These are phyloP conservation scores for Strix occidentalis DNA, from an alignment of 2,797 vertebrate genomes.

Conservation along the genomic window DNA sequence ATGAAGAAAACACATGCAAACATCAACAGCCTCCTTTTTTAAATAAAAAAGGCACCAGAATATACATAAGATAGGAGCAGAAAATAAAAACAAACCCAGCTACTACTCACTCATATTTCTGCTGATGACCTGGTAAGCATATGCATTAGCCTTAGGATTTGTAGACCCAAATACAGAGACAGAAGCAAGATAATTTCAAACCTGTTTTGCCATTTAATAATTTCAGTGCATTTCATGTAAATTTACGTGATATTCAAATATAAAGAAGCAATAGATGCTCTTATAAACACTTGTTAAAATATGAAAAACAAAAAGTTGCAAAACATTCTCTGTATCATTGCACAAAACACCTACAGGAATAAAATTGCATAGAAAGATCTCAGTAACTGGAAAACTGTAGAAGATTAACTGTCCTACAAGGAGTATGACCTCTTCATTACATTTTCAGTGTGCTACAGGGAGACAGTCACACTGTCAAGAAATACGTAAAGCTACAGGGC, in stretches of 20 bases:
- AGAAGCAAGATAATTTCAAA: neutral
- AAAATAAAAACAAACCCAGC: neutral
- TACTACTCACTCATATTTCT: neutral
- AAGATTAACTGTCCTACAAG: neutral
- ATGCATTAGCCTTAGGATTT: neutral
- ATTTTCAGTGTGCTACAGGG: neutral
- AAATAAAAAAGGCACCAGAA: neutral
- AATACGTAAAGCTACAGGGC: neutral
- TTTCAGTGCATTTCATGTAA: neutral
- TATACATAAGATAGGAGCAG: neutral
- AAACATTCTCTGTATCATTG: neutral
- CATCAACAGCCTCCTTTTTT: neutral
- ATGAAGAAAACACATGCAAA: neutral
- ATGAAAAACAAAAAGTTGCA: neutral
- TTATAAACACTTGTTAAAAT: neutral
- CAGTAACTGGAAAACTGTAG: neutral
- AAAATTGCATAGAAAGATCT: neutral
- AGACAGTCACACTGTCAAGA: neutral
- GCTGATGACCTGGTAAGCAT: neutral
- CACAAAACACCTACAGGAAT: neutral
- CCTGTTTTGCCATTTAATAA: neutral
- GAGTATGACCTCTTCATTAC: neutral
- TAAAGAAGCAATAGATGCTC: neutral
- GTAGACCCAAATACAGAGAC: neutral
- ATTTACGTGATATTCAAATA: neutral